Base-by-base conservation (phyloP, 2,113 vertebrate species). In the Silurus meridionalis region DNA sequence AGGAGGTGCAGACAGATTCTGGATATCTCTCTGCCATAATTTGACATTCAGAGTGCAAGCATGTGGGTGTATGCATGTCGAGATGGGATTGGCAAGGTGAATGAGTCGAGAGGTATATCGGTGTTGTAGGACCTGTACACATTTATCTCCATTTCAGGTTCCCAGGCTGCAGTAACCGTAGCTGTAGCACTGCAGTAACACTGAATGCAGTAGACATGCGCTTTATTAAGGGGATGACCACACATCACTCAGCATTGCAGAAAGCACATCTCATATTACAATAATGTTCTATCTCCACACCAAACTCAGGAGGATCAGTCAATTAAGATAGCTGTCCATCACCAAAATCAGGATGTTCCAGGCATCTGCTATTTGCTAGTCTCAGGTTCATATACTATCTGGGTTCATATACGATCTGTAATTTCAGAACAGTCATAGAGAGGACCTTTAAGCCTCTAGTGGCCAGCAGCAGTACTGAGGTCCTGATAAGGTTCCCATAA, bases 61-160 rank as follows among this genome's bases (percentile, higher is more conserved):
- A 46, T 83, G 55, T 58, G 46, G 46, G 57, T 85, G 66, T 72
- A 60, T 81, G 23, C 14, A n/a, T 81, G 66, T 72, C 57, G 89
- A 80, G 69, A 86, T 89, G 90, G 86, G 90, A 64, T 87, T 90
- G 88, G 78, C 86, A 91, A 92, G 92, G 92, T 93, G 93, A 94
- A 89, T 90, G 90, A 91, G 89, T 89, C 88, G 90, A 90, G 93
- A 88, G 85, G 92, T 90, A 85, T 94, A 92, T 93, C 92, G 89
- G 91, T 91, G 92, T 91, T 91, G 67, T n/a, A 88, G 92, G 89
- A 91, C 92, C 90, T 89, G 8, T n/a, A 17, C 92, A 93, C 94
- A 94, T 95, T 94, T 93, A 95, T 95, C 95, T 95, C 94, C 90
- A 94, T 95, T 94, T 93, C 93, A 91, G 88, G 85, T 92, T 90